phyloP scores from a whole-genome alignment of 2,888 invertebrate species.

The Diachrysia chrysitis region DNA sequence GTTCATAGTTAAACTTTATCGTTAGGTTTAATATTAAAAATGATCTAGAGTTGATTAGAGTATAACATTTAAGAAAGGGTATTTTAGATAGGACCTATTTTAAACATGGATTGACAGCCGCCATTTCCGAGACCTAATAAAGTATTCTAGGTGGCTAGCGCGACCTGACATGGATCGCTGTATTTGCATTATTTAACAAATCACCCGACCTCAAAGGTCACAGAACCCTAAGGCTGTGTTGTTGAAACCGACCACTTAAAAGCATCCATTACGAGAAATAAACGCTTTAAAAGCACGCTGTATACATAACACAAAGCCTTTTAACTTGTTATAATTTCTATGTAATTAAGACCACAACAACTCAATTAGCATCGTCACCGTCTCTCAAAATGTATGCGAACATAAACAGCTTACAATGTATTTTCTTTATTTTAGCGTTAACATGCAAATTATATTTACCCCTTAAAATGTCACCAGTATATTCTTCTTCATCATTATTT shows the following conservation, averaged over 20 bases:
- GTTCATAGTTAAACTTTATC: constrained; percentile 9
- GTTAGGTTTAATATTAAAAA: constrained; percentile 6
- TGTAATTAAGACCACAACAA: constrained; percentile 5
- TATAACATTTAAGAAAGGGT: neutral
- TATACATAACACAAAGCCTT: neutral
- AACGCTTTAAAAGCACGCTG: neutral
- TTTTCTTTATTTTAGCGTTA: constrained; percentile 33
- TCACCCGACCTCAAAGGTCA: neutral
- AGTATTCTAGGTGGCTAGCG: neutral
- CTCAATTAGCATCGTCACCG: constrained; percentile 9
- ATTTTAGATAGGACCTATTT: neutral
- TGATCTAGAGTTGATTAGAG: neutral
- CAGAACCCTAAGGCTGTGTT: neutral
- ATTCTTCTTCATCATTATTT: neutral
- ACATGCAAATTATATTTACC: constrained; percentile 37
- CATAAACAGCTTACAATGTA: constrained; percentile 13
- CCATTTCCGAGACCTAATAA: neutral
- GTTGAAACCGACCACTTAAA: neutral
- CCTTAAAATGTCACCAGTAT: constrained; percentile 7
- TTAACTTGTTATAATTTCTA: constrained; percentile 2
- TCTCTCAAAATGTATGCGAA: constrained; percentile 20
- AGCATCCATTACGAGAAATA: neutral
- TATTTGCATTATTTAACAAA: neutral
- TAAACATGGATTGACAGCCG: neutral
- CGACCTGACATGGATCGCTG: neutral